Conservation (phyloP, 1,140 invertebrate species). For the Oncopeltus fasciatus region DNA sequence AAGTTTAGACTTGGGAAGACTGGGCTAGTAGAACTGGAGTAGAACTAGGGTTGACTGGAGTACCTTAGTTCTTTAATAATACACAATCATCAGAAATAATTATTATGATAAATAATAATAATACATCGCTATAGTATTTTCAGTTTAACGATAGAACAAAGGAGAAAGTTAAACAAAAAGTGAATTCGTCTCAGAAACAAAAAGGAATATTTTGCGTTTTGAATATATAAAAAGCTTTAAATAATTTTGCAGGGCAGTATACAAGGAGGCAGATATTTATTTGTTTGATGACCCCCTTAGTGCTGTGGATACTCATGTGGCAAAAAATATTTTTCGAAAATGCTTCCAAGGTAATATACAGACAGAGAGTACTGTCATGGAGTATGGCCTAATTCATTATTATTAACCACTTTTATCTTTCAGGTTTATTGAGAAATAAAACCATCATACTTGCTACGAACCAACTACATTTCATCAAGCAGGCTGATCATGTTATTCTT, state of each 20-base stretch:
- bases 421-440: slow-evolving; percentile 50
- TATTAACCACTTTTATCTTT: not conserved
- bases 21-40: no score
- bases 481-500: slow-evolving; percentile 59
- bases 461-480: slow-evolving; percentile 65
- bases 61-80: no score
- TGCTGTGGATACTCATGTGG: slow-evolving; percentile 68
- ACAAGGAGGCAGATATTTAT: slow-evolving; percentile 52
- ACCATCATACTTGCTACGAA: slow-evolving; percentile 73
- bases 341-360: slow-evolving; percentile 38
- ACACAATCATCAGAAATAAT: no score
- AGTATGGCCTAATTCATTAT: not conserved
- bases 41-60: no score
- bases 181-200: not conserved
- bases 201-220: not conserved
- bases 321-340: slow-evolving; percentile 61
- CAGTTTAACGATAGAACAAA: no score
- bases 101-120: no score
- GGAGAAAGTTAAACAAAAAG: not conserved
- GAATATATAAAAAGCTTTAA: not conserved
- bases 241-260: slow-evolving; percentile 22
- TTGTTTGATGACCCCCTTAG: slow-evolving; percentile 69
- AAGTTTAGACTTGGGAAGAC: no score
- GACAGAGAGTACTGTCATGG: not conserved
- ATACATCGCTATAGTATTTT: not conserved